These are phyloP conservation scores for Thymelicus sylvestris DNA, from an alignment of 2,888 invertebrate genomes.

Conservation along the genomic window DNA sequence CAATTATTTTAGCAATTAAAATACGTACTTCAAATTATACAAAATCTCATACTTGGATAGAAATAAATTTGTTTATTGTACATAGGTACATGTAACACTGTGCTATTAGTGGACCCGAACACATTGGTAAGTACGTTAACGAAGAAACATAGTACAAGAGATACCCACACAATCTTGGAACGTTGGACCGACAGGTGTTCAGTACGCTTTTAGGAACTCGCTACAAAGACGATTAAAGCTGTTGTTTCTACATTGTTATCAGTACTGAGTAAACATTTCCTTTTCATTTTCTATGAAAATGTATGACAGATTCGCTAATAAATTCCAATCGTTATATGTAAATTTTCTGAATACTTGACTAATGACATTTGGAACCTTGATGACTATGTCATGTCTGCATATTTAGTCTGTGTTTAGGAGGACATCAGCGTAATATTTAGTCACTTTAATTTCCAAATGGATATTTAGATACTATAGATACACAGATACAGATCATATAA, in stretches of 20 bases:
- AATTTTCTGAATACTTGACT: not conserved
- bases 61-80: no score
- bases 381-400: no score
- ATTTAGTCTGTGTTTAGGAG: no score
- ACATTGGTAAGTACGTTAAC: not conserved
- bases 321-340: not conserved
- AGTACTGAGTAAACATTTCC: slow-evolving; percentile 12
- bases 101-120: not conserved
- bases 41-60: no score
- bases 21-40: no score
- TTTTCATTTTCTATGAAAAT: slow-evolving; percentile 10
- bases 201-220: slow-evolving; percentile 9
- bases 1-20: no score
- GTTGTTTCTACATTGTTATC: slow-evolving; percentile 15
- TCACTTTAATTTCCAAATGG: no score
- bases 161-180: slow-evolving; percentile 4
- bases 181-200: slow-evolving; percentile 20
- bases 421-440: no score
- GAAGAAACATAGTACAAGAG: not conserved
- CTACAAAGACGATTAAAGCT: slow-evolving; percentile 21
- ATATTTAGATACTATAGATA: no score
- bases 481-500: no score
- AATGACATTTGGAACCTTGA: not conserved
- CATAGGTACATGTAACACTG: not conserved
- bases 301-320: slow-evolving; percentile 13